Evolutionary conservation across 2,888 invertebrate species (phyloP), one percentile per base, ranked within the genome.

Genomic region (Unio pictorum): DNA sequence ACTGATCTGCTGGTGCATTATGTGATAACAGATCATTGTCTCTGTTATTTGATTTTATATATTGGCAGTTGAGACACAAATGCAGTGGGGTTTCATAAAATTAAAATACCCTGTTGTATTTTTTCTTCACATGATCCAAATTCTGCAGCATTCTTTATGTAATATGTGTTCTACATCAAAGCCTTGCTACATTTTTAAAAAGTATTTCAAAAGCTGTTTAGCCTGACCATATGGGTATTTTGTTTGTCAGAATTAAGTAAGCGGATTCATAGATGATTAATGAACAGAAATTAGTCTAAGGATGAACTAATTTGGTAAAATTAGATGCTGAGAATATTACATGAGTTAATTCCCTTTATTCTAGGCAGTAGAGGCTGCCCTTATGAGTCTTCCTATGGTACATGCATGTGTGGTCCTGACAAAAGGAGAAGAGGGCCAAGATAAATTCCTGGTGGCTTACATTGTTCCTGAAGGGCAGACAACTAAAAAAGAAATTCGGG

Each of bases 401-500:
- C 83, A 87, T 66, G 82, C 86, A 18, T 88, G 88, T 79, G 88
- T 89, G 28, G 89, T 90, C 54, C 68, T 90, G 66, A 88, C 86
- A 62, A 80, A 85, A 64, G 91, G 91, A 26, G 86, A 86, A 11
- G 91, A 91, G 76, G 91, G 91, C 17, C 87, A 90, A 66, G 89
- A 91, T 79, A 91, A 90, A 74, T 87, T 87, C 76, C 81, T 91
- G 30, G 90, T 89, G 17, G 86, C 90, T 6, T 91, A 90, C 76
- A 85, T 91, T 58, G 90, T 90, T 5, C 84, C 86, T 7, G 80
- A 86, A 58, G 80, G 83, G 2, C 69, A 81, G 54, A 80, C 87
- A 6, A 84, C 85, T 11, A 86, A 88, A 80, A 90, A 90, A 72
- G 83, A 82, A 20, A 78, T 91, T 55, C 73, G 90, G 58, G 88